Base-by-base conservation (phyloP, 2,888 invertebrate species). In the Pollenia angustigena region DNA sequence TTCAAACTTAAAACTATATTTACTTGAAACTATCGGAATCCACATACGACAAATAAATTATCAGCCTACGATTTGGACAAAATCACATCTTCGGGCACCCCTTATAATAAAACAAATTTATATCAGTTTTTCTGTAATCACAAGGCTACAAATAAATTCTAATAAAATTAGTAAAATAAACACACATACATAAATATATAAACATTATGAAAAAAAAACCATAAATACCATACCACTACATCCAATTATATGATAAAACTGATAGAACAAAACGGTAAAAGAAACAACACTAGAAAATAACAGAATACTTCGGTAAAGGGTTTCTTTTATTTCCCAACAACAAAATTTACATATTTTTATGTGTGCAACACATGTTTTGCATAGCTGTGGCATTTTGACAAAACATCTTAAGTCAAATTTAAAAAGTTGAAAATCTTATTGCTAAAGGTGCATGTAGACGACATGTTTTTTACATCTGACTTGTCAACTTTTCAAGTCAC, bases 331-430 rank as follows among this genome's bases (percentile, higher is more conserved):
- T 69, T 76, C 56, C 75, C 44, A 66, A 50, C 62, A 76, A 71
- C 56, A 72, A 32, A 58, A 76, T 76, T 80, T 81, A 52, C 76
- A 81, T 71, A 76, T 66, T 58, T 69, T 66, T 66, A 56, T 42
- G n/a, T 12, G 16, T 62, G 80, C 85, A 81, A 64, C 81, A 76
- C 76, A 81, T 80, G 64, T 11, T 75, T 80, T 50, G 71, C 71
- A 85, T 1, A 18, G 1, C 18, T 18, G 18, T 18, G 18, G 18
- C 1, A 18, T 18, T 18, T 18, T 18, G 18, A 18, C 18, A 18
- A 18, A 18, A 18, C 18, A 18, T 18, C 18, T 18, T 18, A 18
- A 18, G 18, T 18, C 18, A 18, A 18, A 18, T 18, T 18, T 18
- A 1, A 1, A 18, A 18, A 1, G 18, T 18, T 18, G 18, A 18